These are phyloP conservation scores for Drosophila picticornis DNA, from an alignment of 2,888 invertebrate species.

Conservation along the genomic window DNA sequence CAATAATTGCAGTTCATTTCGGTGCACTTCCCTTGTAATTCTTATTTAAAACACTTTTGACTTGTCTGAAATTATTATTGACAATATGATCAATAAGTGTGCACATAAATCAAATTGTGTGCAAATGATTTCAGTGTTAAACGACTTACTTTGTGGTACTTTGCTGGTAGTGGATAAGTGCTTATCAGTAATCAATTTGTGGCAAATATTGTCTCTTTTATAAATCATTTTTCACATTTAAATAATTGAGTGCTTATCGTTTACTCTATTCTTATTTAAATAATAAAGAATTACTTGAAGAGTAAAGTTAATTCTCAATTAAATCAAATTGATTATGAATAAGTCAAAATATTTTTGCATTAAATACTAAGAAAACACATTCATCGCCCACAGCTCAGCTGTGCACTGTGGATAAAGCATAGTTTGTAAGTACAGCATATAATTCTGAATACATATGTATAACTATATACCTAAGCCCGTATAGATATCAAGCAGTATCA, in stretches of 20 bases:
- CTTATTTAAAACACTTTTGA: not conserved
- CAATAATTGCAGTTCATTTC: conserved; percentile 24
- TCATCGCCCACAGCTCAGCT: no score
- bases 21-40: conserved; percentile 10
- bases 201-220: not conserved
- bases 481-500: not conserved
- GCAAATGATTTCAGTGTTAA: conserved; percentile 46
- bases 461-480: not conserved
- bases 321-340: not conserved
- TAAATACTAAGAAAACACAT: not conserved
- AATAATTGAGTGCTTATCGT: not conserved
- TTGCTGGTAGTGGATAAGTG: not conserved
- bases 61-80: conserved; percentile 9
- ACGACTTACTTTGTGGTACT: conserved; percentile 33
- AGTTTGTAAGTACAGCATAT: no score
- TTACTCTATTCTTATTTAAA: not conserved
- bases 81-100: conserved; percentile 9
- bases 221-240: conserved; percentile 12
- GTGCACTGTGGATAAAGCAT: no score
- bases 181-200: not conserved
- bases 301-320: not conserved
- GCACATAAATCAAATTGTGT: conserved; percentile 32
- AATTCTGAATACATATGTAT: not conserved
- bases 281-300: not conserved
- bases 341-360: not conserved